Evolutionary conservation across 1,140 invertebrate genomes (phyloP), one percentile per base, ranked within the genome.

Genomic region (Drosophila rhopaloa): DNA sequence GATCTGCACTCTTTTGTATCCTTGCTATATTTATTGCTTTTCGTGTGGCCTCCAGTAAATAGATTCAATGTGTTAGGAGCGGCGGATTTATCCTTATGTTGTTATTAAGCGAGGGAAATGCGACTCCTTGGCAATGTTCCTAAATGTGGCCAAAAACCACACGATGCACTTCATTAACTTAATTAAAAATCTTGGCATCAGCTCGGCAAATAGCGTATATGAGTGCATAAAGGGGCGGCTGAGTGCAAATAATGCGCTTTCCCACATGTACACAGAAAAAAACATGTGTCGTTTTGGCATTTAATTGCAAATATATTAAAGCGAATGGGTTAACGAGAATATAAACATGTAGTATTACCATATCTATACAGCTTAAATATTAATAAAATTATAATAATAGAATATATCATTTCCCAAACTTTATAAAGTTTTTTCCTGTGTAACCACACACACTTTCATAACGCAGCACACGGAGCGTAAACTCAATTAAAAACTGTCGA

Each of bases 401-500:
- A 7, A 32, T 1, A 2, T 7, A 32, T 32, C 0, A 8, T 44
- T 0, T 10, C 24, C 6, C 5, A 5, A 29, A n/a, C 0, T 1
- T 3, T 2, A 27, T 1, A 1, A 2, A 3, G 8, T 62, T 62
- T 59, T 4, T 58, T 1, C 2, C 38, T n/a, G 41, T 46, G 56
- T 16, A 37, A 24, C 16, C 59, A 35, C 63, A 41, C 32, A 38
- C 59, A 57, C 79, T 76, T 63, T 79, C 76, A 88, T 86, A 86
- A 80, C 63, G 77, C 74, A 41, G 59, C 79, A 72, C 74, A 81
- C 63, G 68, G 68, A 89, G 84, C 84, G 84, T 89, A 83, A 89
- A 89, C 84, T 89, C 84, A 89, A 89, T 89, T 89, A 89, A 89
- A 89, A 89, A 84, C 77, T 81, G 84, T 79, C 84, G 84, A 89